phyloP scores from a whole-genome alignment of 2,888 invertebrate genomes.

The Acleris laterana region DNA sequence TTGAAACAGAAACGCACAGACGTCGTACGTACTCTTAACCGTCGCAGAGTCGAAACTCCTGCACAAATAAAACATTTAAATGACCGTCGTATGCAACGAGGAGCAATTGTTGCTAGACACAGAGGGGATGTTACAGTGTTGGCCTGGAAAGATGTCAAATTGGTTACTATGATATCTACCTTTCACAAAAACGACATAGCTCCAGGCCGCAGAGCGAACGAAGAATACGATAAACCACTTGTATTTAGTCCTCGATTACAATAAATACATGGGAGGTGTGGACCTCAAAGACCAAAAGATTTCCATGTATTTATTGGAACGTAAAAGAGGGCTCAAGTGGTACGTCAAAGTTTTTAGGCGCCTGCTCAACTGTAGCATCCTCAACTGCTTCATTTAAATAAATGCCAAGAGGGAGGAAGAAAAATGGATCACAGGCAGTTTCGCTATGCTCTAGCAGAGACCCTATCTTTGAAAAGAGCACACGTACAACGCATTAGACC shows the following conservation, averaged over 20 bases:
- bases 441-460: constrained; percentile 1
- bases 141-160: constrained; percentile 10
- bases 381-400: constrained; percentile 21
- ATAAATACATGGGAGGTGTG: constrained; percentile 37
- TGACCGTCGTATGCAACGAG: constrained; percentile 27
- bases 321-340: constrained; percentile 40
- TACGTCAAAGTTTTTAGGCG: constrained; percentile 39
- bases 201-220: constrained; percentile 4
- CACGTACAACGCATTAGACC: constrained; percentile 14
- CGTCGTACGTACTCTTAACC: constrained; percentile 35
- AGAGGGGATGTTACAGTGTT: constrained; percentile 5
- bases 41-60: constrained; percentile 29
- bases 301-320: constrained; percentile 38
- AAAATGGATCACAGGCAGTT: constrained; percentile 14
- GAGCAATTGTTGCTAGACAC: constrained; percentile 20
- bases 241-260: constrained; percentile 27
- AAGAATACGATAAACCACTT: constrained; percentile 9
- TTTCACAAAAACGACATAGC: constrained; percentile 8
- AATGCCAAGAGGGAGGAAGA: constrained; percentile 5
- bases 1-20: constrained; percentile 36
- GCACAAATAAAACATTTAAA: constrained; percentile 26
- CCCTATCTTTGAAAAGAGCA: constrained; percentile 25
- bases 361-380: constrained; percentile 34
- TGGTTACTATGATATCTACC: constrained; percentile 8
- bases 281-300: constrained; percentile 39